phyloP scores from a whole-genome alignment of 2,113 vertebrate species.

The Noctilio leporinus region DNA sequence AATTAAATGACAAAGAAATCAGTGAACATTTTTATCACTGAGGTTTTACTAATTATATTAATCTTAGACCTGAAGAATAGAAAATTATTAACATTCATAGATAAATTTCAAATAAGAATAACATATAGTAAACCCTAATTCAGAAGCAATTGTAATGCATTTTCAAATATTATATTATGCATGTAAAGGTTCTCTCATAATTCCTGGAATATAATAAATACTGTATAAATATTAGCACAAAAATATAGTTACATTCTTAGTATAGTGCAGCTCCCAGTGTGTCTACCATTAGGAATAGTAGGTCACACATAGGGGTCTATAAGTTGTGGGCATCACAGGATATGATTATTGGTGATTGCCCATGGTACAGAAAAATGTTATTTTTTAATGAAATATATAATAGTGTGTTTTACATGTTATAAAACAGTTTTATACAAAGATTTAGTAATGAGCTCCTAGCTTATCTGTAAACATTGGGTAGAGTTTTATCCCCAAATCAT shows the following conservation, averaged over 20 bases:
- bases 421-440: background rate
- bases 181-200: background rate
- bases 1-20: background rate
- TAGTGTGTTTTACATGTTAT: background rate
- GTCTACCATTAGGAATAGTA: background rate
- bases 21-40: background rate
- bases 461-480: background rate
- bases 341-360: background rate
- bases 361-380: background rate
- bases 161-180: background rate
- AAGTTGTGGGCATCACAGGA: background rate
- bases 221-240: background rate
- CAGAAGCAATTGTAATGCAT: background rate
- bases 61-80: background rate
- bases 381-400: slow-evolving; percentile 6
- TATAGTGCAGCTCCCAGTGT: background rate
- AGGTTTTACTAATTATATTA: background rate
- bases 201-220: background rate
- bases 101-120: background rate
- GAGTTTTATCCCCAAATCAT: background rate
- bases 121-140: background rate
- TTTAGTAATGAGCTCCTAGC: background rate
- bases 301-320: background rate
- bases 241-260: background rate
- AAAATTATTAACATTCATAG: background rate